Evolutionary conservation across 1,140 invertebrate species (phyloP).

Genomic region (Hyphantria cunea): DNA sequence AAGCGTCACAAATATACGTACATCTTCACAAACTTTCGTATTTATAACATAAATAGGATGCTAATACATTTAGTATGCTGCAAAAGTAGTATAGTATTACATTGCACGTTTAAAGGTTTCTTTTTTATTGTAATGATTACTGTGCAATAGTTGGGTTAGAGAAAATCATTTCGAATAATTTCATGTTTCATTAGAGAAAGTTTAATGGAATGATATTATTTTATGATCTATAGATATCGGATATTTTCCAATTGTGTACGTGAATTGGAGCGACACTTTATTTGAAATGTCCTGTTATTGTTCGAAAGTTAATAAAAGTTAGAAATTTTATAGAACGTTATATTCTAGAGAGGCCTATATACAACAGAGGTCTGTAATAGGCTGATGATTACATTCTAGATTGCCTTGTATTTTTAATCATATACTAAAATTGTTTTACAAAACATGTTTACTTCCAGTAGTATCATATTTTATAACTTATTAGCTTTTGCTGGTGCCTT

Average conservation of each 20-base stretch:
- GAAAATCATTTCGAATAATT: conserved; percentile 27
- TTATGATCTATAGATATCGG: conserved; percentile 3
- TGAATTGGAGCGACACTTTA: conserved; percentile 14
- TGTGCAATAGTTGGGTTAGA: conserved; percentile 3
- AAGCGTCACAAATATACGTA: too few relatives aligned
- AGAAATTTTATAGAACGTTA: too few relatives aligned
- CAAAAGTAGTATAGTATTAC: conserved; percentile 12
- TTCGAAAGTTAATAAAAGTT: conserved; percentile 5
- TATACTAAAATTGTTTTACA: too few relatives aligned
- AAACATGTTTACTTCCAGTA: too few relatives aligned
- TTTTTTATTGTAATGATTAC: background rate
- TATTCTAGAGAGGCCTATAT: too few relatives aligned
- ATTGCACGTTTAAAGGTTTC: conserved; percentile 20
- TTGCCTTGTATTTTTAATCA: too few relatives aligned
- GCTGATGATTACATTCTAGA: too few relatives aligned
- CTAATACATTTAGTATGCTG: background rate
- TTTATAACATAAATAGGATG: too few relatives aligned
- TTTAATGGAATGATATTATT: conserved; percentile 19
- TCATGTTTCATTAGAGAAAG: conserved; percentile 15
- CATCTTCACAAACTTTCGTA: too few relatives aligned
- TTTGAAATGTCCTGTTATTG: conserved; percentile 6
- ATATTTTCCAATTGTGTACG: conserved; percentile 25
- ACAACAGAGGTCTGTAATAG: too few relatives aligned
- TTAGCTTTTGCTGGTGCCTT: too few relatives aligned
- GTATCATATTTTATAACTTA: too few relatives aligned